phyloP scores from a whole-genome alignment of 2,888 invertebrate species.

The Thymelicus acteon region DNA sequence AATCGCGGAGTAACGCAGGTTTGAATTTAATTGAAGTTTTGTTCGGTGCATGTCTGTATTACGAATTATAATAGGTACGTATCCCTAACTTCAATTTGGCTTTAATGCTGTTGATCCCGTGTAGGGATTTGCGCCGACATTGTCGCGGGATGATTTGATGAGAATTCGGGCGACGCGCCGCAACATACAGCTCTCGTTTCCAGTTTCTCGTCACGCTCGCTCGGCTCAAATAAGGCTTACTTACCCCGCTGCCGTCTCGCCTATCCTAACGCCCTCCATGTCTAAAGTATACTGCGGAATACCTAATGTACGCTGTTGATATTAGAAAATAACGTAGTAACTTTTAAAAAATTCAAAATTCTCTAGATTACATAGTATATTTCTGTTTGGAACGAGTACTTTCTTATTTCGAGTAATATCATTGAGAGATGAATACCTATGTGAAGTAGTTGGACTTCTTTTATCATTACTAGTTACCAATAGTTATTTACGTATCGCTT shows the following conservation, averaged over 20 bases:
- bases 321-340: slow-evolving; percentile 39
- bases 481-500: too few relatives aligned
- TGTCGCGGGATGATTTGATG: slow-evolving; percentile 82
- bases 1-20: background rate
- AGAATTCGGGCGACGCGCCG: slow-evolving; percentile 71
- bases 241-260: slow-evolving; percentile 64
- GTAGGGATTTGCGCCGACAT: slow-evolving; percentile 79
- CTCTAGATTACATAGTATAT: too few relatives aligned
- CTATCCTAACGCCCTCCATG: slow-evolving; percentile 64
- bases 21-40: slow-evolving; percentile 30
- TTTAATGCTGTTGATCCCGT: slow-evolving; percentile 80
- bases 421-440: too few relatives aligned
- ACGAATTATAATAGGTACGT: slow-evolving; percentile 47
- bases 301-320: slow-evolving; percentile 65
- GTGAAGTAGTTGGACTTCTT: too few relatives aligned
- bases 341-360: background rate
- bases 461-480: too few relatives aligned
- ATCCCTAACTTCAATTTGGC: slow-evolving; percentile 73
- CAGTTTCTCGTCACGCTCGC: slow-evolving; percentile 82
- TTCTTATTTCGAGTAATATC: too few relatives aligned
- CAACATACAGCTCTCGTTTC: slow-evolving; percentile 75
- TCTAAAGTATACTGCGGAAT: slow-evolving; percentile 75
- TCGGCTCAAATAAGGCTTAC: slow-evolving; percentile 81
- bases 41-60: slow-evolving; percentile 26
- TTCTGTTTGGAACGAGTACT: too few relatives aligned